Evolutionary conservation across 23 tunicate genomes (phyloP).

Genomic region (Botrylloides violaceus): DNA sequence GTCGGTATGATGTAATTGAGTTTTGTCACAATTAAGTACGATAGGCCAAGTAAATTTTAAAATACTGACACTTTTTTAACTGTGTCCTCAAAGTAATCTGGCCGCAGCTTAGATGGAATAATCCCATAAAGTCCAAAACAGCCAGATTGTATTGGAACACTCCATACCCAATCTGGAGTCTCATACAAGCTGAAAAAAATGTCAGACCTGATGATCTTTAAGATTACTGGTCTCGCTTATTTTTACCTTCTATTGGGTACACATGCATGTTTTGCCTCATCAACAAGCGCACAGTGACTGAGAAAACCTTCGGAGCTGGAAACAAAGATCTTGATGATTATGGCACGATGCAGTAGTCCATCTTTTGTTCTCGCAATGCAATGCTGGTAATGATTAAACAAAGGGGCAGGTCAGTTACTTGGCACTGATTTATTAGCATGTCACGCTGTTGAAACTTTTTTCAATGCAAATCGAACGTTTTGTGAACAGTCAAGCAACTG

Average conservation of each 20-base stretch:
- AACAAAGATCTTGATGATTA: constrained; percentile 2
- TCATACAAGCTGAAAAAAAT: constrained; percentile 31
- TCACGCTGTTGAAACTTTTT: too few species aligned
- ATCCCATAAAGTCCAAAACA: constrained; percentile 41
- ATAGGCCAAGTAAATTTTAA: background rate
- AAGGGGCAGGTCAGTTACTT: too few species aligned
- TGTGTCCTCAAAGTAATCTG: constrained; percentile 37
- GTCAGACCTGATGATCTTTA: background rate
- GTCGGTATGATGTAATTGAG: too few species aligned
- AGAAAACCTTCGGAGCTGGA: background rate
- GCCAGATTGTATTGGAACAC: constrained; percentile 23
- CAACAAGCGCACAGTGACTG: constrained; percentile 5
- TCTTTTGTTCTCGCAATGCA: constrained; percentile 20
- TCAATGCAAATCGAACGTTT: too few species aligned
- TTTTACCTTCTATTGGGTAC: background rate
- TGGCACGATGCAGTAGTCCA: constrained; percentile 19
- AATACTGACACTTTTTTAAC: constrained; percentile 17
- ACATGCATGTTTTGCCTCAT: background rate
- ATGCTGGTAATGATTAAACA: background rate
- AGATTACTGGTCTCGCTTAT: background rate
- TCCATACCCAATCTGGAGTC: constrained; percentile 74
- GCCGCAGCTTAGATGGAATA: constrained; percentile 22
- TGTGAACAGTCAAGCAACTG: too few species aligned
- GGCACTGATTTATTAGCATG: too few species aligned
- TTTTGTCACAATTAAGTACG: too few species aligned